Base-by-base conservation (phyloP, 2,888 invertebrate genomes). In the Ochlodes sylvanus region DNA sequence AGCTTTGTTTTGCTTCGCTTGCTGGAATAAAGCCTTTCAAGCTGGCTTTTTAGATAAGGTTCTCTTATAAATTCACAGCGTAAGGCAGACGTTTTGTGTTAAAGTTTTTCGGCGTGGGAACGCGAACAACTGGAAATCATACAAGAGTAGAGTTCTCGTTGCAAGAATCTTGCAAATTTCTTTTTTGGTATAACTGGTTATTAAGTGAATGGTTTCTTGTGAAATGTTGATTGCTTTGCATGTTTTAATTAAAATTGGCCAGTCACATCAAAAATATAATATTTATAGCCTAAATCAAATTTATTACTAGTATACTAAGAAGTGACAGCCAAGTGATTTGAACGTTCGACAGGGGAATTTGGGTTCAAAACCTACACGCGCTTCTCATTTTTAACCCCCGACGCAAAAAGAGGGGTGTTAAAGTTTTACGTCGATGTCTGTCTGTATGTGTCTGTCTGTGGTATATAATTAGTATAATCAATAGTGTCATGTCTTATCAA, bases 1-100 rank as follows among this genome's bases (percentile, higher is more conserved):
- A 90, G 92, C 92, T 90, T 92, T 92, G 90, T 92, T 92, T 92
- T 91, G 90, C 92, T 89, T 90, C 87, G 88, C 87, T 82, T 86
- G 87, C 86, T 86, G 81, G 77, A 78, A 85, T 82, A 85, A 86
- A 87, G 86, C 88, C 82, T 84, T 80, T 91, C 90, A 92, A 86
- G 88, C 89, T 87, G 88, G 85, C 92, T 90, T 92, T 92, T 92
- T 90, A 91, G 91, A 90, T 90, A 91, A 90, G 87, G 88, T 84
- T 85, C 88, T 85, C 88, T 88, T 90, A 90, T 88, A 89, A 88
- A 91, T 91, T 91, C 88, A 79, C 85, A 85, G 83, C 81, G 84
- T 84, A 80, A 83, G 84, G 81, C 85, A 86, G 85, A 85, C 82
- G 86, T 85, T 88, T 82, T 79, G 78, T 79, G 82, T 82, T 81